Base-by-base conservation (phyloP, 2,113 vertebrate genomes). In the Phaetusa simplex region DNA sequence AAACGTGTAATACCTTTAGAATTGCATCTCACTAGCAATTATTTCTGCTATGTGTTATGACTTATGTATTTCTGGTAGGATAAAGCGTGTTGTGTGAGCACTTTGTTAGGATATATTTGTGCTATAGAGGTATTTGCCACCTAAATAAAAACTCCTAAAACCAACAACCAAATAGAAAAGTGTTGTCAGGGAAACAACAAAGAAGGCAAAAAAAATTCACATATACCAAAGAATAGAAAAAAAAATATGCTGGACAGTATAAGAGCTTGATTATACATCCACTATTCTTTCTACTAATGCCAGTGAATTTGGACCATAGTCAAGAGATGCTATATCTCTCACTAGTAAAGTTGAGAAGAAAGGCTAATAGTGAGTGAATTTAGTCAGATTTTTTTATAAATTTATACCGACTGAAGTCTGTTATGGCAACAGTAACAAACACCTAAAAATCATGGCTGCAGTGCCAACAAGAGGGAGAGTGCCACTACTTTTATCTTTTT, bases 81-180 rank as follows among this genome's bases (percentile, higher is more conserved):
- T 47, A 52, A 86, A 74, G 34, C 38, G 56, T 1, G 12, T 18
- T 52, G 11, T 32, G 15, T 40, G 34, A 90, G 11, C 14, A 42
- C 22, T 62, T 67, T 66, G 23, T 59, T 83, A 53, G 77, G 82
- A 94, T 64, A 47, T 38, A 88, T 92, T 77, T 86, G 43, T 77
- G 72, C 59, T 84, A 8, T 4, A 52, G 52, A 95, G 66, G n/a
- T 91, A 97, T 96, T 93, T 85, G 50, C 59, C 55, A 86, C 49
- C 40, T 64, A 81, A 96, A 80, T 83, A 76, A 97, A 97, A 91
- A 6, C 62, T 95, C 62, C 42, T 93, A 95, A 94, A 61, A 79
- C 87, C 89, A 85, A 83, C 16, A 85, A 91, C 20, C 32, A 79
- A 73, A 81, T 19, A 82, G 64, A 61, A 90, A 96, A 77, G 11